Conservation (phyloP, 2,888 invertebrate genomes). For the Chaetoderma sp. region DNA sequence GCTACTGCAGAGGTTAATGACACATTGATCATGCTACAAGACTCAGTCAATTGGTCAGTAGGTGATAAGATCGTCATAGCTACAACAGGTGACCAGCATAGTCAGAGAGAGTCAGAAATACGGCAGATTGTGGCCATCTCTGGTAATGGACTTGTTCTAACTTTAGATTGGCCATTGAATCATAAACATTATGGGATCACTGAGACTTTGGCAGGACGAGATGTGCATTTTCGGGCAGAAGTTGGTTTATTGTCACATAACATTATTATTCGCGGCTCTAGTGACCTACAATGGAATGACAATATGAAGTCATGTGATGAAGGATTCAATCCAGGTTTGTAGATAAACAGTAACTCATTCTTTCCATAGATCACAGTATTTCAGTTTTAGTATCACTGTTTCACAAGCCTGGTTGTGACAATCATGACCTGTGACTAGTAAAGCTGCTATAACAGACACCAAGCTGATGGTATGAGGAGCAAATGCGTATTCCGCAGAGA, state of each 20-base stretch:
- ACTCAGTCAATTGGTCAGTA: slow-evolving; percentile 55
- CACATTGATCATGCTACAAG: slow-evolving; percentile 43
- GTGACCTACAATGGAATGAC: slow-evolving; percentile 55
- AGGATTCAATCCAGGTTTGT: slow-evolving; percentile 66
- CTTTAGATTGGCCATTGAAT: slow-evolving; percentile 43
- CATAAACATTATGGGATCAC: slow-evolving; percentile 52
- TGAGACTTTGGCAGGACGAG: slow-evolving; percentile 44
- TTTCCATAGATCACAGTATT: too few species aligned
- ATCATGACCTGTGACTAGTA: too few species aligned
- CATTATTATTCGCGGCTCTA: slow-evolving; percentile 57
- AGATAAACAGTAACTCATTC: too few species aligned
- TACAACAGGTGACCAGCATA: slow-evolving; percentile 56
- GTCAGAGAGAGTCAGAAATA: slow-evolving; percentile 60
- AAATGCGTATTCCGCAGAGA: too few species aligned
- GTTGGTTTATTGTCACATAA: slow-evolving; percentile 64
- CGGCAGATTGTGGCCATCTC: slow-evolving; percentile 49
- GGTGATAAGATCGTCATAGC: slow-evolving; percentile 62
- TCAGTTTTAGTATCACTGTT: too few species aligned
- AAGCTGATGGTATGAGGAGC: too few species aligned
- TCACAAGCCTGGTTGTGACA: too few species aligned
- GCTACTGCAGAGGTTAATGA: slow-evolving; percentile 49
- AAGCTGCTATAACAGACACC: too few species aligned
- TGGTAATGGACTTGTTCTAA: slow-evolving; percentile 53
- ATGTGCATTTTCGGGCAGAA: slow-evolving; percentile 57
- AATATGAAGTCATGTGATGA: slow-evolving; percentile 58